phyloP scores from a whole-genome alignment of 2,113 vertebrate species.

The Nanger granti region DNA sequence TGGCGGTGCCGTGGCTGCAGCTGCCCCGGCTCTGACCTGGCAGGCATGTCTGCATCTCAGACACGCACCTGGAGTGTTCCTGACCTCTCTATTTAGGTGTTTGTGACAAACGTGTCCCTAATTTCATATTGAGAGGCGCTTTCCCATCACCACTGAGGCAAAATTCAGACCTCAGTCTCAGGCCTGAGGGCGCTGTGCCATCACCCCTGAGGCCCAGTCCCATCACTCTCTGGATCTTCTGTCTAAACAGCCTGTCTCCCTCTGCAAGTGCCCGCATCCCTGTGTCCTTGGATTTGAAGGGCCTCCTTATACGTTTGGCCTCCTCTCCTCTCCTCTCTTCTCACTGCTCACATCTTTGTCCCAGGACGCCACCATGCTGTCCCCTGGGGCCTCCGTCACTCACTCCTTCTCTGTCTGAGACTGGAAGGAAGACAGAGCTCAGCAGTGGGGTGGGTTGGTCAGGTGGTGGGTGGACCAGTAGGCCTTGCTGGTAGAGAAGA shows the following conservation, averaged over 20 bases:
- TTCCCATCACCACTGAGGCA: not conserved
- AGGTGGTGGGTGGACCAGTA: not conserved
- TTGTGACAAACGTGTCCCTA: not conserved
- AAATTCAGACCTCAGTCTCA: not conserved
- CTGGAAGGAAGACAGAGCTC: not conserved
- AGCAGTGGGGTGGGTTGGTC: not conserved
- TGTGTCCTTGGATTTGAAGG: no score
- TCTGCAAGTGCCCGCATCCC: not conserved
- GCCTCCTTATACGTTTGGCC: not conserved
- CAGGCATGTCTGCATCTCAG: not conserved
- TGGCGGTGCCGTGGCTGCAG: accelerated
- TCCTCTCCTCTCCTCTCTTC: not conserved
- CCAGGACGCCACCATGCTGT: not conserved
- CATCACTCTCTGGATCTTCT: not conserved
- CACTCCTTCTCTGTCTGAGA: not conserved
- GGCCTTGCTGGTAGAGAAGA: not conserved
- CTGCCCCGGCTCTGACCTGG: accelerated
- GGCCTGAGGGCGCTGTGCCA: accelerated
- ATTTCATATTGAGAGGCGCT: not conserved
- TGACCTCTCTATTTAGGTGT: not conserved
- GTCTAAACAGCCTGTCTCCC: not conserved
- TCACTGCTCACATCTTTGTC: accelerated
- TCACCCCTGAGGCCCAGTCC: not conserved
- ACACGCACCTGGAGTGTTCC: accelerated
- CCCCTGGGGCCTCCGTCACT: not conserved